phyloP scores from a whole-genome alignment of 2,113 vertebrate species.

The Scopus umbretta region DNA sequence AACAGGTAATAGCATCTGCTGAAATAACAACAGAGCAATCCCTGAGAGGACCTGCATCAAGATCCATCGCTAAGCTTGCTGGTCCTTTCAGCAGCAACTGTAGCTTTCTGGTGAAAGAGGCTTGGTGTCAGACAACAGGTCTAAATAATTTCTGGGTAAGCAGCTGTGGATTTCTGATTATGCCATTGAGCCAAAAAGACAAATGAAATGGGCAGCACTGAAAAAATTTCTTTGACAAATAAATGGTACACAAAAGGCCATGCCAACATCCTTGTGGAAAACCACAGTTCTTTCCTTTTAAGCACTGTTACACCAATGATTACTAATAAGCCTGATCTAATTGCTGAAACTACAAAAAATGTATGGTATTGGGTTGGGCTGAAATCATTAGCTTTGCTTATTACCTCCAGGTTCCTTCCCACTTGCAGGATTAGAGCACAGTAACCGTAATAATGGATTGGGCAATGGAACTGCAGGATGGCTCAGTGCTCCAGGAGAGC shows the following conservation, averaged over 20 bases:
- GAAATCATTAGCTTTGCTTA: not conserved
- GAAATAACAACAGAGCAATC: not conserved
- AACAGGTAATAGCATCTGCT: not conserved
- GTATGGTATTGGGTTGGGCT: not conserved
- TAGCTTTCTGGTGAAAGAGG: not conserved
- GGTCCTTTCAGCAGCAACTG: not conserved
- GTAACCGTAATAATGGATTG: not conserved
- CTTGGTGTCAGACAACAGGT: not conserved
- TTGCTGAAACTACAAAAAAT: not conserved
- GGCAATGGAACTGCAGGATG: not conserved
- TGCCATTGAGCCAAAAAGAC: not conserved
- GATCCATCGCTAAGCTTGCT: not conserved
- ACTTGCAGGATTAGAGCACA: not conserved
- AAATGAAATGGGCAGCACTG: not conserved
- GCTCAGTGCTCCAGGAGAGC: not conserved
- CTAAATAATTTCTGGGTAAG: not conserved
- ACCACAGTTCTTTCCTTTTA: not conserved
- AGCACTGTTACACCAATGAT: not conserved
- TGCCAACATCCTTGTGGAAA: not conserved
- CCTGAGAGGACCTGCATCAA: not conserved
- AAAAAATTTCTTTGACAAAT: not conserved
- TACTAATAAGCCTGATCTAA: not conserved
- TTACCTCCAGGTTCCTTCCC: not conserved
- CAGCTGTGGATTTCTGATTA: not conserved
- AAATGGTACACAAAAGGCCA: not conserved